Evolutionary conservation across 2,888 invertebrate species (phyloP), one percentile per base, ranked within the genome.

Genomic region (Cerceris ruficornis): DNA sequence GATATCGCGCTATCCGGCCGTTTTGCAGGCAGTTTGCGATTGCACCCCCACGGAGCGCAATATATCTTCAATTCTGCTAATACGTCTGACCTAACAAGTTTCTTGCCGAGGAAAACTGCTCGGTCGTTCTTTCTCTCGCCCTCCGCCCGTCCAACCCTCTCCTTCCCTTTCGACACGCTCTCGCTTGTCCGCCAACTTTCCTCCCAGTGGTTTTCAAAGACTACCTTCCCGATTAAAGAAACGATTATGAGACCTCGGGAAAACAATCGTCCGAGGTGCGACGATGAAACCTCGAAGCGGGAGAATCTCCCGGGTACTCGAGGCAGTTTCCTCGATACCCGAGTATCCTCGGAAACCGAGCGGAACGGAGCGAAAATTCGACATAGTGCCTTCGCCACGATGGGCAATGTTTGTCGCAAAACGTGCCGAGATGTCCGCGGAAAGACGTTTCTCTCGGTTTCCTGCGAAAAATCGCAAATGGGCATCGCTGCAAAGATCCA

Each of bases 11-110:
- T 39, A 67, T 61, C 65, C 58, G 11, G 6, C 13, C 62, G 61
- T 66, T 74, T 64, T 43, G 60, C 73, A 60, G 65, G 28, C 55
- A 14, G 67, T 64, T 50, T 58, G 55, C 62, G 57, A 58, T 62
- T 17, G 61, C 65, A 46, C 50, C 65, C 65, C 52, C 59, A 17
- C n/a, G 67, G 49, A 49, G 9, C 52, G 59, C 75, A 46, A 84
- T 82, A 82, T 82, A 80, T 77, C 75, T 77, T 62, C 74, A 64
- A 82, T 77, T 82, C 75, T 71, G 78, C 82, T 85, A 85, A 85
- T 85, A 85, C 79, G 80, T 81, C 75, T 57, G 78, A 80, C 75
- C 81, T 80, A 81, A 85, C 80, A 81, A 85, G 79, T 82, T 85
- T 77, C 82, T 78, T 73, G 70, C 74, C 39, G 41, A 14, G 43